Base-by-base conservation (phyloP, 1,140 invertebrate genomes). In the Venturia canescens region DNA sequence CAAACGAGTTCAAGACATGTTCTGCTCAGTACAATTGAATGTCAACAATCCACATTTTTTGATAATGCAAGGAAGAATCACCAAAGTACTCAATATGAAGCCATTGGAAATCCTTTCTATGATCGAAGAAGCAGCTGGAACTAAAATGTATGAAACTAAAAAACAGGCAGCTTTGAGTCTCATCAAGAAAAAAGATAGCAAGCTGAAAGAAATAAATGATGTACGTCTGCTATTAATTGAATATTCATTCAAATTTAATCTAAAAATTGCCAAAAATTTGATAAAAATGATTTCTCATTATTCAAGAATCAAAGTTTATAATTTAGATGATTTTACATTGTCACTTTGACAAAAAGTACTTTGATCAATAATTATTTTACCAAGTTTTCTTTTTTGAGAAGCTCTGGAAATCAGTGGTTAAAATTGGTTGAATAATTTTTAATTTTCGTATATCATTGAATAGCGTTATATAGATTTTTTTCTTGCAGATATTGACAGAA, bases 11-110 rank as follows among this genome's bases (percentile, higher is more conserved):
- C 95, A 96, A 77, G 99, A 99, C 92, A 92, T 99, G 84, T 99
- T 99, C 90, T 96, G 97, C 85, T 98, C 98, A 0, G 96, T 99
- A 9, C 98, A 99, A 87, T 92, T 99, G 2, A 99, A 99, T 91
- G 97, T 99, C 0, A 99, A 99, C 91, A 99, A 99, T 93, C 99
- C 99, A 4, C 98, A 99, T 91, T 99, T 99, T 90, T 94, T 99
- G 5, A 99, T 99, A 85, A 99, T 99, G 99, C 99, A 99, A 94
- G 99, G 99, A 11, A 94, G 98, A 86, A 99, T 99, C 76, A 99
- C 98, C 0, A 99, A 99, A 94, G 99, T 99, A 1, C 93, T 99
- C 3, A 99, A 99, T 89, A 99, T 99, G 98, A 99, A 99, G 88
- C 98, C 99, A 18, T 94, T 95, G 80, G 98, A 99, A 96, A 99